These are phyloP conservation scores for Cryptotis parvus DNA, from an alignment of 2,113 vertebrate species.

Conservation along the genomic window DNA sequence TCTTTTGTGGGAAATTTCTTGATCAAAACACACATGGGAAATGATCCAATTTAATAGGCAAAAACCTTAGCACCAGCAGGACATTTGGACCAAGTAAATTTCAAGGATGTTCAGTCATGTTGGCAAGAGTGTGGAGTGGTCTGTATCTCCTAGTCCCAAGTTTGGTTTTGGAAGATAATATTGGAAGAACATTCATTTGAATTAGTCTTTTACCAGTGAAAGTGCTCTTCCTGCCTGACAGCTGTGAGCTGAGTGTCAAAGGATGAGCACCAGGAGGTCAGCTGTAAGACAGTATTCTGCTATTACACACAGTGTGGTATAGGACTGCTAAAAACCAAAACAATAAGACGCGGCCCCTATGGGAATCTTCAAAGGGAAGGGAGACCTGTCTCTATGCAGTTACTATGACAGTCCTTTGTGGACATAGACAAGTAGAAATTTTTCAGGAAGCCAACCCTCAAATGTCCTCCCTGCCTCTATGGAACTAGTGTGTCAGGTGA, in stretches of 20 bases:
- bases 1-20: constrained; percentile 47
- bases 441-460: not conserved
- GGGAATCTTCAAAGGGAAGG: constrained; percentile 14
- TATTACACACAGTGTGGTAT: not conserved
- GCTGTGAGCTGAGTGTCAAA: constrained; percentile 22
- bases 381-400: constrained; percentile 17
- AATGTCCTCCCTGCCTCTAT: not conserved
- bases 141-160: constrained; percentile 36
- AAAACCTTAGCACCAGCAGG: constrained; percentile 36
- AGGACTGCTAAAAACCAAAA: constrained; percentile 16
- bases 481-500: not conserved
- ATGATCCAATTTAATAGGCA: constrained; percentile 57
- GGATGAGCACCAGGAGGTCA: constrained; percentile 35
- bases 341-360: constrained; percentile 5
- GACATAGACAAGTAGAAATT: constrained; percentile 3
- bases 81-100: constrained; percentile 47
- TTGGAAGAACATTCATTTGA: constrained; percentile 53
- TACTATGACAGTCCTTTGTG: constrained; percentile 27
- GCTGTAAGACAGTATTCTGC: constrained; percentile 25
- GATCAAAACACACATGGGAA: constrained; percentile 49
- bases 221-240: constrained; percentile 3
- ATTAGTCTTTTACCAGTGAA: constrained; percentile 27
- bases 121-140: constrained; percentile 39
- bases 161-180: constrained; percentile 57
- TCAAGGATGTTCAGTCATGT: constrained; percentile 45